A percentile compares a stretch with the other conserved stretches of the same genome.
These are phyloP conservation scores for Leucophenga maculata DNA, from an alignment of 2,888 invertebrate genomes.

Conservation along the genomic window DNA sequence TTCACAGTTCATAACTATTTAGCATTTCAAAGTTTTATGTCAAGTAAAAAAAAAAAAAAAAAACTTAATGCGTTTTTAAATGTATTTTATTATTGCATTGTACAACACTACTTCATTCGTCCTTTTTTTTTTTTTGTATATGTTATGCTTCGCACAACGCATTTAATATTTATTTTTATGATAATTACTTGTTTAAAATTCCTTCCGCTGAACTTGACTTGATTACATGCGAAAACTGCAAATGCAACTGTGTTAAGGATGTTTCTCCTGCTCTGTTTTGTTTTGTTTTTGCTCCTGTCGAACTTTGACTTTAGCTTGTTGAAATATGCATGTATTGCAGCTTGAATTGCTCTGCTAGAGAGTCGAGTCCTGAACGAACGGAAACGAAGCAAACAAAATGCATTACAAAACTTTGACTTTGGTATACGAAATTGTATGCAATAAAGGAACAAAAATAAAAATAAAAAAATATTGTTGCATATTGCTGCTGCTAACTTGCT, in stretches of 20 bases:
- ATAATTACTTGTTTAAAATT: conserved; percentile 19
- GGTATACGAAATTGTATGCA: no score
- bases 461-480: not conserved
- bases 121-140: no score
- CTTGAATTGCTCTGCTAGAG: no score
- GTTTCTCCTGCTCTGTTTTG: not conserved
- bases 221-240: conserved; percentile 1
- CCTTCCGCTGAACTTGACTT: conserved; percentile 23
- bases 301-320: not conserved
- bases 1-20: no score
- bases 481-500: not conserved
- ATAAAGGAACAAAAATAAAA: no score
- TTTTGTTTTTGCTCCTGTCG: no score
- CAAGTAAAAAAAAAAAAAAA: no score
- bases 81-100: no score
- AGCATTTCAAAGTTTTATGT: no score
- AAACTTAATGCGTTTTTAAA: no score
- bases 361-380: no score
- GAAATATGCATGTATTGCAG: conserved; percentile 3
- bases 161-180: conserved; percentile 22
- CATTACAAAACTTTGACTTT: not conserved
- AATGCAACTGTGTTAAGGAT: not conserved
- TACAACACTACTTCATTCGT: no score
- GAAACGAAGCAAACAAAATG: not conserved
- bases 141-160: not conserved